Evolutionary conservation across 2,888 invertebrate species (phyloP).

Genomic region (Orchesellides sinensis): DNA sequence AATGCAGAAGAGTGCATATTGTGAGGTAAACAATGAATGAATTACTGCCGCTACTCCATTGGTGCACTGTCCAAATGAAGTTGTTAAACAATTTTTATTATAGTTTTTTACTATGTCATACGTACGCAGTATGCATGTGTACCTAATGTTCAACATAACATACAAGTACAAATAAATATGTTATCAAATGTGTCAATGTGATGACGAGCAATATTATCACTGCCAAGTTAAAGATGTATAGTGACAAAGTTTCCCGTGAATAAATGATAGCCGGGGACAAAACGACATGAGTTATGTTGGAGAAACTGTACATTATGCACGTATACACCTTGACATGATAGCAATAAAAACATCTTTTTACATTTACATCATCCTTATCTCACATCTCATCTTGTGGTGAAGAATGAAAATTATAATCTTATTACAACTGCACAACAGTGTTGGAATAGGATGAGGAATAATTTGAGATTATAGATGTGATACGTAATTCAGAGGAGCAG

Average conservation of each 20-base stretch:
- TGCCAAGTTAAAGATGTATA: background rate
- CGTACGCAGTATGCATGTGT: background rate
- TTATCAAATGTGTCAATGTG: background rate
- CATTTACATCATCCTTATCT: slow-evolving; percentile 19
- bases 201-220: background rate
- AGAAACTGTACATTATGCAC: background rate
- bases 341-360: slow-evolving; percentile 23
- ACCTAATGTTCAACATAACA: background rate
- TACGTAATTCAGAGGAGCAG: slow-evolving; percentile 5
- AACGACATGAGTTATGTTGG: background rate
- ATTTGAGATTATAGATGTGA: slow-evolving; percentile 5
- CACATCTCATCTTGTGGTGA: background rate
- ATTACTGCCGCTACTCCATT: slow-evolving; percentile 11
- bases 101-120: background rate
- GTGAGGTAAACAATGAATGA: slow-evolving; percentile 46
- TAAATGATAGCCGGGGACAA: background rate
- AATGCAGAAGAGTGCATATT: slow-evolving; percentile 9
- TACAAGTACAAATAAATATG: background rate
- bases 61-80: slow-evolving; percentile 45
- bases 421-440: slow-evolving; percentile 4
- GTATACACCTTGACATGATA: slow-evolving; percentile 34
- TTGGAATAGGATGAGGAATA: background rate
- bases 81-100: slow-evolving; percentile 30
- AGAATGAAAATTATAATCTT: slow-evolving; percentile 28
- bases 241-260: slow-evolving; percentile 4